Evolutionary conservation across 1,140 invertebrate species (phyloP), one percentile per base, ranked within the genome.

Genomic region (Monochamus saltuarius): DNA sequence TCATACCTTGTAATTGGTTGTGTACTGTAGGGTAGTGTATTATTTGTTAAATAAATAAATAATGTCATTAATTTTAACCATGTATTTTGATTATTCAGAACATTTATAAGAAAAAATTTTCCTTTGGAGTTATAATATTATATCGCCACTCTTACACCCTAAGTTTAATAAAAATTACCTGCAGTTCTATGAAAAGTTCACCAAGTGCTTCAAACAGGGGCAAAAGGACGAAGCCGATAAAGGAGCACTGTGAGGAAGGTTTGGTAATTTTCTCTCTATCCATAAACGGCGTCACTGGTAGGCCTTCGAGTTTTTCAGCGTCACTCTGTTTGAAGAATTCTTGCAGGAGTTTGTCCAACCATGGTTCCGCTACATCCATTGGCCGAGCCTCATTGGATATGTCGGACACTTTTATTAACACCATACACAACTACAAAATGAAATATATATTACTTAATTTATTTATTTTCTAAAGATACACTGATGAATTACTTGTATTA

Each of bases 241-340:
- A 94, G 53, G 89, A 88, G 72, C 90, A 89, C 74, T 94, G 91
- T 0, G 90, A 91, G 22, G 89, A 89, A 3, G 89, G 88, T 77
- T 93, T 93, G 38, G 89, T 92, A 10, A 94, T 89, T 79, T 92
- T 92, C 59, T 93, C 90, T n/a, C 90, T 82, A 73, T 94, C 91
- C 91, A 94, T 94, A 71, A 93, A 94, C 0, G 91, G 90, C 7
- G 91, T 91, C 1, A 93, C 90, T 1, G 91, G 90, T 56, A 94
- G 79, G 7, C 91, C 90, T 75, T 92, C 89, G 39, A 89, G 79
- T 73, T 93, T 93, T 72, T 94, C 91, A 7, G 88, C 85, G 61
- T 92, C 91, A 73, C 89, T 91, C 79, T 93, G 89, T 62, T 88
- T 87, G 70, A 90, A 91, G 71, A 90, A 91, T 72, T 91, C 88